phyloP scores from a whole-genome alignment of 2,888 invertebrate genomes.

The Augochlorella aurata region DNA sequence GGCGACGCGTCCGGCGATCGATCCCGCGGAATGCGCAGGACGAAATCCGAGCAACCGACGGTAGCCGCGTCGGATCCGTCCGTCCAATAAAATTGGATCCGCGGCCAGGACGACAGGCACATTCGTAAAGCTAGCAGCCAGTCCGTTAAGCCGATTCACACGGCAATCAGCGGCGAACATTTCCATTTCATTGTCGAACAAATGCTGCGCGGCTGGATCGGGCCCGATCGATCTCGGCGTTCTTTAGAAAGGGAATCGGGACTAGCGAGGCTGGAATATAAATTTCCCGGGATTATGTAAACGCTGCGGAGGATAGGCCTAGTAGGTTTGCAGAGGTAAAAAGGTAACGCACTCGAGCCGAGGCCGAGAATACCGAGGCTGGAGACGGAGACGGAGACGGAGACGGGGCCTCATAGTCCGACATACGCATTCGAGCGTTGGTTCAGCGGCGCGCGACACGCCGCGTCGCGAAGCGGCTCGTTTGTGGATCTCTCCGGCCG shows the following conservation, averaged over 20 bases:
- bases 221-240: slow-evolving; percentile 4
- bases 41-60: neutral
- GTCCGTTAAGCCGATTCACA: slow-evolving; percentile 7
- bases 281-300: slow-evolving; percentile 55
- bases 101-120: neutral
- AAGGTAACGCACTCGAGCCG: slow-evolving; percentile 4
- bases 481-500: slow-evolving; percentile 46
- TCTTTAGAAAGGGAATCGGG: slow-evolving; percentile 48
- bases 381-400: too few species aligned
- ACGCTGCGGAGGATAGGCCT: slow-evolving; percentile 35
- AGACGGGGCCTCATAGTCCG: slow-evolving; percentile 25
- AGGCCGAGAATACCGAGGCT: too few species aligned
- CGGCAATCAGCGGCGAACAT: neutral
- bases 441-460: slow-evolving; percentile 54
- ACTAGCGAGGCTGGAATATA: slow-evolving; percentile 35
- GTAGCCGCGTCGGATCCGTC: too few species aligned
- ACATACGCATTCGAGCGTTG: slow-evolving; percentile 54
- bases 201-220: neutral
- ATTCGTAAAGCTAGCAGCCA: neutral
- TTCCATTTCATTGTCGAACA: slow-evolving; percentile 37
- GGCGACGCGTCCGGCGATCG: neutral
- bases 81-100: neutral
- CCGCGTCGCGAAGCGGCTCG: slow-evolving; percentile 50
- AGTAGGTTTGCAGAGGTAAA: slow-evolving; percentile 16
- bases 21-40: neutral